phyloP scores from a whole-genome alignment of 2,888 invertebrate species.

The Cataglyphis altisquamis region DNA sequence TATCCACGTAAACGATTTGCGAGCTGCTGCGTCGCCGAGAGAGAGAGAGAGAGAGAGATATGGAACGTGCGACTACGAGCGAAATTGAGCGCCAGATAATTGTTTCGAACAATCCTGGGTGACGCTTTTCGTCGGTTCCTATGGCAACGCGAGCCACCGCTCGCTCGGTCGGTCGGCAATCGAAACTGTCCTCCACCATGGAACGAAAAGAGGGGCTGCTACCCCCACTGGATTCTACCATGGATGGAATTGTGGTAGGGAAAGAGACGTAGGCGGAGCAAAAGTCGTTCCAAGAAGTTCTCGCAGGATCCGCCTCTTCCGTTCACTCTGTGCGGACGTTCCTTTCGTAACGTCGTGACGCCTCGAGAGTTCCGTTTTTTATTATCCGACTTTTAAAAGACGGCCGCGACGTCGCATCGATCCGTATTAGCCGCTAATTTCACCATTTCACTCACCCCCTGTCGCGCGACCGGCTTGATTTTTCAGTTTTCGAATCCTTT shows the following conservation, averaged over 20 bases:
- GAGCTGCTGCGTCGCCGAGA: conserved; percentile 59
- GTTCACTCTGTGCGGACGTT: conserved; percentile 67
- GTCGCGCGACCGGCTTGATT: conserved; percentile 72
- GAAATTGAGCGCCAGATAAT: conserved; percentile 85
- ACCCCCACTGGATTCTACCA: conserved; percentile 62
- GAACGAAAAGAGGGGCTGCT: conserved; percentile 40
- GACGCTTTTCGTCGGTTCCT: conserved; percentile 80
- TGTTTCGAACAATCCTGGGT: conserved; percentile 85
- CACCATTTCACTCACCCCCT: conserved; percentile 80
- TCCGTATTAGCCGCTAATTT: conserved; percentile 85
- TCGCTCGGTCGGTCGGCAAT: conserved; percentile 68
- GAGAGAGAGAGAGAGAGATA: conserved; percentile 48
- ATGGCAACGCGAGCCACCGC: conserved; percentile 80
- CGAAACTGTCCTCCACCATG: conserved; percentile 63
- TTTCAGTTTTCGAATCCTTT: conserved; percentile 78
- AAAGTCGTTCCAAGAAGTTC: conserved; percentile 79
- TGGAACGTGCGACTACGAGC: conserved; percentile 75
- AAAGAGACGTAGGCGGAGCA: conserved; percentile 79
- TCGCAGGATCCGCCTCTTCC: conserved; percentile 79
- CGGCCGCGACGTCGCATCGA: conserved; percentile 81
- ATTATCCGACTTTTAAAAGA: conserved; percentile 78
- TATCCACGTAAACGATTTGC: conserved; percentile 83
- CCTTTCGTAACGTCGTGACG: conserved; percentile 59
- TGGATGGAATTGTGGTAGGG: conserved; percentile 59
- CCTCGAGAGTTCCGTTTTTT: conserved; percentile 82